These are phyloP conservation scores for Coptodon rendalli DNA, from an alignment of 2,113 vertebrate species.

Conservation along the genomic window DNA sequence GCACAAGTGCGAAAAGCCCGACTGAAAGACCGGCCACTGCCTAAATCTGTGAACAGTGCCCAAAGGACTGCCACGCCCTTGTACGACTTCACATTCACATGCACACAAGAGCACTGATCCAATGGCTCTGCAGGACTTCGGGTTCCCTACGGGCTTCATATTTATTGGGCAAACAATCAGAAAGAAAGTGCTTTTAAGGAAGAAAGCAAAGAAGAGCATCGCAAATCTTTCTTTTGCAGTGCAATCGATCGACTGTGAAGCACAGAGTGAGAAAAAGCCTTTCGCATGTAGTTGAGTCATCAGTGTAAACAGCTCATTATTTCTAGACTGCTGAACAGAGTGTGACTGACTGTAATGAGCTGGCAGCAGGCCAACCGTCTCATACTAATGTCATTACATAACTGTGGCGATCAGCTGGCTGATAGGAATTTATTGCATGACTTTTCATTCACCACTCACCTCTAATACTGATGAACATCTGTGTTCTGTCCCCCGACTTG, in stretches of 20 bases:
- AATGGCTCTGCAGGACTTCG: neutral
- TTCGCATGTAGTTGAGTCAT: neutral
- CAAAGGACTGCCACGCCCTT: neutral
- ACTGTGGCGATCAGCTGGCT: constrained; percentile 8
- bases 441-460: neutral
- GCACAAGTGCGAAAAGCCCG: neutral
- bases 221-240: neutral
- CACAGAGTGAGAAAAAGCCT: neutral
- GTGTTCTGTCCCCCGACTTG: neutral
- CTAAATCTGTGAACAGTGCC: neutral
- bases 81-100: neutral
- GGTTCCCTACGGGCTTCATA: neutral
- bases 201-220: neutral
- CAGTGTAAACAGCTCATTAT: neutral
- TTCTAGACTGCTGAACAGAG: neutral
- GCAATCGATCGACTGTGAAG: neutral
- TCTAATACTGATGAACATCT: neutral
- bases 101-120: neutral
- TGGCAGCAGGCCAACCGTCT: neutral
- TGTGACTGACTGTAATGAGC: constrained; percentile 17
- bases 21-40: neutral
- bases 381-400: constrained; percentile 15
- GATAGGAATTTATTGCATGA: neutral
- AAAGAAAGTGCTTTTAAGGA: neutral
- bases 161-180: neutral